phyloP scores from a whole-genome alignment of 2,113 vertebrate species.

The Nothoprocta pentlandii region DNA sequence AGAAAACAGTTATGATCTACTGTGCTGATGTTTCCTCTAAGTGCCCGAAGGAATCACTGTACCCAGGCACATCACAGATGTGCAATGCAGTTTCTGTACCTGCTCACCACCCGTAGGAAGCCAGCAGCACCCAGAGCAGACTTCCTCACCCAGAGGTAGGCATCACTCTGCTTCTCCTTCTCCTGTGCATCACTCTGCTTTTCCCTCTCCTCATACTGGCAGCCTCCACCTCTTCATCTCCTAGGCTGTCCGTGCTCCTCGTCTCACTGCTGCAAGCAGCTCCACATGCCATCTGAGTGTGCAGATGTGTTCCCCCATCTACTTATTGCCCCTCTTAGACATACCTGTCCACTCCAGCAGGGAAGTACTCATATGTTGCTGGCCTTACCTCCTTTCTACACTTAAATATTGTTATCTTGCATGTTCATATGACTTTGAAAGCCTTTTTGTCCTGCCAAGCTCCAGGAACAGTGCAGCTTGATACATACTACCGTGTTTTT shows the following conservation, averaged over 20 bases:
- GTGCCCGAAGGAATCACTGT: background rate
- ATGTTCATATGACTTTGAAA: background rate
- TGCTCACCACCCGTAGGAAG: background rate
- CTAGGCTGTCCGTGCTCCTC: background rate
- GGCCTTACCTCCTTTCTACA: background rate
- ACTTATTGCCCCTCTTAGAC: background rate
- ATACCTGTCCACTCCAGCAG: background rate
- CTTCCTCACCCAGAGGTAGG: no score
- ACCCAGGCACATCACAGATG: background rate
- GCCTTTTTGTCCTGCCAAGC: background rate
- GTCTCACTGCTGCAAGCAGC: accelerated
- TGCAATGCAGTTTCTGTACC: background rate
- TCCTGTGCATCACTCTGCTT: accelerated
- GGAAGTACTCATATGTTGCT: background rate
- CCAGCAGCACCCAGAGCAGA: background rate
- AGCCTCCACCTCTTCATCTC: background rate
- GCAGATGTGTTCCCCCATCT: background rate
- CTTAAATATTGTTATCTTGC: background rate
- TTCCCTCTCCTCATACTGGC: background rate
- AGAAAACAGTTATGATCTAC: background rate
- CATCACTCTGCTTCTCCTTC: accelerated
- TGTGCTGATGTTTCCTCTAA: accelerated
- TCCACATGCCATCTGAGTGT: background rate
- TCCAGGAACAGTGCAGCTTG: background rate
- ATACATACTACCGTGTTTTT: background rate